Evolutionary conservation across 2,888 invertebrate genomes (phyloP), one percentile per base, ranked within the genome.

Genomic region (Ophion slaviceki): DNA sequence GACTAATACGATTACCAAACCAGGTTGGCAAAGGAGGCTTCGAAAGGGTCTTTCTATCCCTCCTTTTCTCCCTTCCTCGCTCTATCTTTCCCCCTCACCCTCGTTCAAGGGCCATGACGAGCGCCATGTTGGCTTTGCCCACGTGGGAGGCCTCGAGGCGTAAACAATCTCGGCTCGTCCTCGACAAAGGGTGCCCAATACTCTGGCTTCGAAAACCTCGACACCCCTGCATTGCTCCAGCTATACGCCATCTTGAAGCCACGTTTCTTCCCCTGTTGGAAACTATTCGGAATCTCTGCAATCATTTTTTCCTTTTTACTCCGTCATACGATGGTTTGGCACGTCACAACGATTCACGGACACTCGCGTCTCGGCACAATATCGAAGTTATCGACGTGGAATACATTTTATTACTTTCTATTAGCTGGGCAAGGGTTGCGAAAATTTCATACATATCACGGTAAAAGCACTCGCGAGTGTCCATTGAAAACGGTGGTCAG

Each of bases 131-230:
- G 81, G 90, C 87, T 89, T 91, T 89, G 90, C 90, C 93, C 93
- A 93, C 93, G 93, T 93, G 93, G 93, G 91, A 91, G 90, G 91
- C 91, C 91, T 89, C 89, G 90, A 90, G 91, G 93, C 91, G 92
- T 92, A 92, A 92, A 93, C 92, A 93, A 93, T 92, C 90, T 90
- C 89, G 89, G 80, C 75, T 86, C 82, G 80, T 86, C 84, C 86
- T 81, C 80, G 80, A 80, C 80, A 80, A 83, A 83, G 80, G 86
- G 77, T 86, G 83, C 83, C 84, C 80, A 40, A 80, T 62, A 72
- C 78, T 75, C 57, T 61, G 45, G 64, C 80, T 71, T 62, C 45
- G 7, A n/a, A 67, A 57, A 57, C 17, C 17, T 64, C 17, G 47
- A 32, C 62, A 53, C 64, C 70, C 71, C 62, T 59, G 71, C 45